phyloP scores from a whole-genome alignment of 1,140 invertebrate genomes.

The Euura lappo region DNA sequence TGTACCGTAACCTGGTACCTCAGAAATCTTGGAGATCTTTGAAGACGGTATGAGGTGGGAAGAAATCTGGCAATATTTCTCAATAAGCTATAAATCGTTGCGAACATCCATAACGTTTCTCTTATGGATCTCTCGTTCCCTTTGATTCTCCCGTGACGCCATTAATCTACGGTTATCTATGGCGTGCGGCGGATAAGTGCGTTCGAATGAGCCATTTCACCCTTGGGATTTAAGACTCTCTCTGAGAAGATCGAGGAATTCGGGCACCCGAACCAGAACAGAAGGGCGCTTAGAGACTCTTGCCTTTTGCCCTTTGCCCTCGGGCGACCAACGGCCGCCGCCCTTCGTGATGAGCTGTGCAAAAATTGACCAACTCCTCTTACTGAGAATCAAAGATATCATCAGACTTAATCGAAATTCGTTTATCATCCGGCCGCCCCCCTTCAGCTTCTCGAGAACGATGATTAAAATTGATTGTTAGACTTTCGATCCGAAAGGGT shows the following conservation, averaged over 20 bases:
- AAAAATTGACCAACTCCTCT: constrained; percentile 10
- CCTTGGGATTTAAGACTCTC: constrained; percentile 49
- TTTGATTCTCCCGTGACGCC: constrained; percentile 28
- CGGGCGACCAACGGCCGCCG: background rate
- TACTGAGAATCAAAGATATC: background rate
- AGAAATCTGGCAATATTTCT: constrained; percentile 53
- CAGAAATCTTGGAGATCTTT: constrained; percentile 10
- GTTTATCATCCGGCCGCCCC: background rate
- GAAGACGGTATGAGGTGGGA: constrained; percentile 35
- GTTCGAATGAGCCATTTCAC: constrained; percentile 58
- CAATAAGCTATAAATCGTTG: constrained; percentile 59
- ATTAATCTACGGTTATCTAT: constrained; percentile 62
- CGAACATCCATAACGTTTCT: constrained; percentile 27
- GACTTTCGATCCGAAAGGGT: too few species aligned
- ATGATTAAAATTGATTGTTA: too few species aligned
- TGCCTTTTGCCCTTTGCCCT: background rate
- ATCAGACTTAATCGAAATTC: background rate
- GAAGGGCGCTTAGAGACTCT: constrained; percentile 17
- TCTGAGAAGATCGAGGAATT: constrained; percentile 17
- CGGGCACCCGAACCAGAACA: background rate
- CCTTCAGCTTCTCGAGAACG: too few species aligned
- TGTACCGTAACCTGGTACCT: background rate
- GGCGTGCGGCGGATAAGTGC: constrained; percentile 55
- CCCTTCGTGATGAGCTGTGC: constrained; percentile 13
- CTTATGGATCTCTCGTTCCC: constrained; percentile 34